Percentiles rank a stretch among this genome's conserved stretches.
Evolutionary conservation across 2,888 invertebrate genomes (phyloP).

Genomic region (Adineta ricciae): DNA sequence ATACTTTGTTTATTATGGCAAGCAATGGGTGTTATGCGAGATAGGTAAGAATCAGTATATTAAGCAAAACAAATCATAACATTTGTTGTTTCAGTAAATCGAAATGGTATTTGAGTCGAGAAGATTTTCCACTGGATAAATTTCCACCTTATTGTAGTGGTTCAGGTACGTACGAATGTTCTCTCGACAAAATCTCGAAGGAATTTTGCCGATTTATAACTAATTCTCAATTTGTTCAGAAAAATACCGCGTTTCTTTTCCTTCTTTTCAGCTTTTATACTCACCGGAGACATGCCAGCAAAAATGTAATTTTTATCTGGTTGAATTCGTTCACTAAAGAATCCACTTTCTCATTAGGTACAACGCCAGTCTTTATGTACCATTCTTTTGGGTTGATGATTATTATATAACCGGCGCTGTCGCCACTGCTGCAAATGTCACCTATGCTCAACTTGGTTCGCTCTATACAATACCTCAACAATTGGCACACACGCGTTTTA

Average conservation of each 20-base stretch:
- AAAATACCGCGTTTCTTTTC: too few species aligned
- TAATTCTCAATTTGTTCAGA: neutral
- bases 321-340: neutral
- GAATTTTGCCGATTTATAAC: neutral
- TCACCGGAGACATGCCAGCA: neutral
- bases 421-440: neutral
- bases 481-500: constrained; percentile 19
- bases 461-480: constrained; percentile 23
- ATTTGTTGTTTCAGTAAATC: constrained; percentile 38
- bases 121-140: constrained; percentile 46
- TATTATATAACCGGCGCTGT: constrained; percentile 29
- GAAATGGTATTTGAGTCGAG: constrained; percentile 50
- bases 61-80: too few species aligned
- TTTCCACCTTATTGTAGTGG: constrained; percentile 53
- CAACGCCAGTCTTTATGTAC: constrained; percentile 57
- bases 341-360: constrained; percentile 39
- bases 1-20: constrained; percentile 49
- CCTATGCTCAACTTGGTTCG: constrained; percentile 23
- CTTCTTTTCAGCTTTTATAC: neutral
- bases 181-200: neutral
- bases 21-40: constrained; percentile 48
- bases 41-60: neutral
- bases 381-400: constrained; percentile 33
- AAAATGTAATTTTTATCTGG: neutral
- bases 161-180: constrained; percentile 38